A percentile compares a stretch with the other conserved stretches of the same genome.
Conservation (phyloP, 2,113 vertebrate genomes). For the Macrotus californicus region DNA sequence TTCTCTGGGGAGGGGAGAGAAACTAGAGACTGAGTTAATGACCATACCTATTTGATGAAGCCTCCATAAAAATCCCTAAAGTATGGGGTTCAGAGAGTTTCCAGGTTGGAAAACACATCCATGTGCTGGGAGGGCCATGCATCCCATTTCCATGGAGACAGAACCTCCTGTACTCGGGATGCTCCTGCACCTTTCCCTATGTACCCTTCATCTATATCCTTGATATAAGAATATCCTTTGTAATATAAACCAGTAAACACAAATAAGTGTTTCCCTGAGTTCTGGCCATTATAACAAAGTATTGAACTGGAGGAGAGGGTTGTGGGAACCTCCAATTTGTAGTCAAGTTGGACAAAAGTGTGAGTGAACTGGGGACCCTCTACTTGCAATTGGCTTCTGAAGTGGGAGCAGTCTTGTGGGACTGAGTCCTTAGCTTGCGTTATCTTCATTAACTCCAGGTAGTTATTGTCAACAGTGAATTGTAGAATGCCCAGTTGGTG, state of each 20-base stretch:
- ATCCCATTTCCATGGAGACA: neutral
- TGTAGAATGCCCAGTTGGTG: neutral
- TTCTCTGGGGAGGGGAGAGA: neutral
- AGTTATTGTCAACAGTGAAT: neutral
- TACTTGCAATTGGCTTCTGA: neutral
- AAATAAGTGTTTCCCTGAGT: neutral
- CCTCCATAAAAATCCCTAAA: neutral
- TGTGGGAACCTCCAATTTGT: neutral
- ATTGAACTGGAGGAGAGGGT: neutral
- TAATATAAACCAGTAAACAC: neutral
- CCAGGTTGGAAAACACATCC: neutral
- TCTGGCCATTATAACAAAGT: neutral
- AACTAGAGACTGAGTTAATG: neutral
- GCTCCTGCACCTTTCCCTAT: neutral
- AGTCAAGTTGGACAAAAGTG: neutral
- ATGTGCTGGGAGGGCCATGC: neutral
- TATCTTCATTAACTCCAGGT: neutral
- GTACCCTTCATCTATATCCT: neutral
- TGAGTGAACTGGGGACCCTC: neutral
- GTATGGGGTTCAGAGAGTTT: neutral
- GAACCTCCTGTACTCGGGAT: neutral
- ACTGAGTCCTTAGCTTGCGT: neutral
- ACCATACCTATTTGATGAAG: neutral
- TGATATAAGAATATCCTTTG: neutral
- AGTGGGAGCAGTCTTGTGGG: neutral